These are phyloP conservation scores for Brachypalpus laphriformis DNA, from an alignment of 2,888 invertebrate genomes.

Conservation along the genomic window DNA sequence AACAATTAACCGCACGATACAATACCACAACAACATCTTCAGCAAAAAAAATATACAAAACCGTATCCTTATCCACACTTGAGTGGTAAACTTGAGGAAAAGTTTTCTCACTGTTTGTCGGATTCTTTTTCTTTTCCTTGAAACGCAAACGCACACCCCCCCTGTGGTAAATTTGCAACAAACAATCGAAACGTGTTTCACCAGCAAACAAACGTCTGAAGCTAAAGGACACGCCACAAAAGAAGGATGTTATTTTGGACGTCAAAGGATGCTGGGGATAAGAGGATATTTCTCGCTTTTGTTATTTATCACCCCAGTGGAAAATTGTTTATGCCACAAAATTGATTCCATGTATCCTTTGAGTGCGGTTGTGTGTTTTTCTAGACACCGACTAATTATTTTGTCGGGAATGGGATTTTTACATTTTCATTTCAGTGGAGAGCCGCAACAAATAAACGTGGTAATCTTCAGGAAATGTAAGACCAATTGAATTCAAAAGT, in stretches of 20 bases:
- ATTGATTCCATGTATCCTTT: slow-evolving; percentile 60
- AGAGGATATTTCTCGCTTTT: slow-evolving; percentile 51
- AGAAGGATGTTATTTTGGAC: slow-evolving; percentile 60
- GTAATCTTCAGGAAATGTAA: slow-evolving; percentile 67
- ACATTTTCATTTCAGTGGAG: slow-evolving; percentile 18
- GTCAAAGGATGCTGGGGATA: slow-evolving; percentile 70
- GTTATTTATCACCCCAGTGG: slow-evolving; percentile 70
- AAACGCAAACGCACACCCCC: background rate
- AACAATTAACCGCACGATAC: slow-evolving; percentile 73
- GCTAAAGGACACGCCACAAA: slow-evolving; percentile 47
- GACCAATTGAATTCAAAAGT: slow-evolving; percentile 62
- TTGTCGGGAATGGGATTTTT: slow-evolving; percentile 64
- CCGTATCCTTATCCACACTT: slow-evolving; percentile 62
- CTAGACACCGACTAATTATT: slow-evolving; percentile 59
- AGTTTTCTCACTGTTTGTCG: slow-evolving; percentile 53
- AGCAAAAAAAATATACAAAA: slow-evolving; percentile 33
- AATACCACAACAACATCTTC: slow-evolving; percentile 66
- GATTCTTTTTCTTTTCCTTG: slow-evolving; percentile 36
- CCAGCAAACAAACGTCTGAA: slow-evolving; percentile 56
- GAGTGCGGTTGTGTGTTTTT: slow-evolving; percentile 19
- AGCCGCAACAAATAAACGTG: slow-evolving; percentile 41
- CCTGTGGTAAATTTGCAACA: slow-evolving; percentile 52
- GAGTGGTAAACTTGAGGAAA: slow-evolving; percentile 57
- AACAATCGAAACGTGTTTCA: slow-evolving; percentile 69
- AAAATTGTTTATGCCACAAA: slow-evolving; percentile 70